phyloP scores from a whole-genome alignment of 1,140 invertebrate genomes.

The Zaprionus gabonicus region DNA sequence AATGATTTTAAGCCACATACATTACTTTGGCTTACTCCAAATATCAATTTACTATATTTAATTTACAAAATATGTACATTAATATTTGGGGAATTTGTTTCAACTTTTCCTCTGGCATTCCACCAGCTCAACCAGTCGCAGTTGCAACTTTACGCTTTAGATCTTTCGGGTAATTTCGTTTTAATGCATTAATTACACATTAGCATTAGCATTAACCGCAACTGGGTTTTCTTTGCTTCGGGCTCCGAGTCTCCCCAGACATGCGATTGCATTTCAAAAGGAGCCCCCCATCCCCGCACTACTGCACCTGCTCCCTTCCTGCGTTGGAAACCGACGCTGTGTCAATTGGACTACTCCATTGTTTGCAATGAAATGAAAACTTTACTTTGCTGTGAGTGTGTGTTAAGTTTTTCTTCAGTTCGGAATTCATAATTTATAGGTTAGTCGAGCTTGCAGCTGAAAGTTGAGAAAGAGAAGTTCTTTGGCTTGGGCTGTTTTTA shows the following conservation, averaged over 20 bases:
- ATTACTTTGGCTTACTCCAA: not conserved
- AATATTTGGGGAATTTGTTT: not conserved
- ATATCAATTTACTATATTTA: not conserved
- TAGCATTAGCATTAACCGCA: conserved; percentile 64
- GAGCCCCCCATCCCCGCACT: not conserved
- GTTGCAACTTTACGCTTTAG: conserved; percentile 44
- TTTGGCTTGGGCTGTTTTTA: conserved; percentile 37
- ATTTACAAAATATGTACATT: not conserved
- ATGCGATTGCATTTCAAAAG: conserved; percentile 59
- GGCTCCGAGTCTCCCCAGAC: conserved; percentile 39
- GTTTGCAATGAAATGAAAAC: conserved; percentile 60
- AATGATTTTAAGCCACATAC: no score
- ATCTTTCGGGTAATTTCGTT: conserved; percentile 60
- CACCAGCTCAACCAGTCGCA: conserved; percentile 19
- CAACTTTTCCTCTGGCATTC: conserved; percentile 30
- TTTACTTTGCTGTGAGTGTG: conserved; percentile 52
- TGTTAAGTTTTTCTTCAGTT: conserved; percentile 32
- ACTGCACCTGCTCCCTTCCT: not conserved
- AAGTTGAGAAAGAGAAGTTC: conserved; percentile 58
- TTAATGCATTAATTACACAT: conserved; percentile 73
- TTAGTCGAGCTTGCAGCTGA: conserved; percentile 59
- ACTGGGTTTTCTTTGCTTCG: conserved; percentile 21
- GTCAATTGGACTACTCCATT: conserved; percentile 65
- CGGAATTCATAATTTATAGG: conserved; percentile 77
- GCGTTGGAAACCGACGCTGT: conserved; percentile 40